Evolutionary conservation across 2,797 vertebrate genomes (phyloP).

Genomic region (Neosilurus hyrtlii): DNA sequence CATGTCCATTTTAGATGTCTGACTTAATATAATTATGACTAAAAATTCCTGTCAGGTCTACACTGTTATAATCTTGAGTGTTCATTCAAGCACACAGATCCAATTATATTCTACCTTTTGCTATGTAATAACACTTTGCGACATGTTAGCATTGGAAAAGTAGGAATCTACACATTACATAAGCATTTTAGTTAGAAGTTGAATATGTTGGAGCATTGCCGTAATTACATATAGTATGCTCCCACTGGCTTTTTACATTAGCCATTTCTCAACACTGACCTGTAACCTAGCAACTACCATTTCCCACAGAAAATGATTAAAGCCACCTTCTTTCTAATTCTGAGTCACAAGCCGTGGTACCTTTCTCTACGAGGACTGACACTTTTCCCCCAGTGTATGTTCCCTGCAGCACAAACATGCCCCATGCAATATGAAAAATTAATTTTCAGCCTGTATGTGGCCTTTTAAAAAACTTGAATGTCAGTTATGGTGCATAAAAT

Average conservation of each 20-base stretch:
- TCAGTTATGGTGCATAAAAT: conserved; percentile 5
- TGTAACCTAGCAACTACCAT: conserved; percentile 78
- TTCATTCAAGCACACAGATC: not conserved
- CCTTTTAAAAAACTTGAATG: conserved; percentile 37
- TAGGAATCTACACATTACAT: conserved; percentile 2
- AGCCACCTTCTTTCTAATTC: conserved; percentile 65
- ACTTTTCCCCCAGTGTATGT: conserved; percentile 49
- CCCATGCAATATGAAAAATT: conserved; percentile 56
- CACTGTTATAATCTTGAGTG: not conserved
- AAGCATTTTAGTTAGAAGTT: not conserved
- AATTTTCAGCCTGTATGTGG: conserved; percentile 41
- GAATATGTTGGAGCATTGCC: not conserved
- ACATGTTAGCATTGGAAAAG: not conserved
- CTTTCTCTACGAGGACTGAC: conserved; percentile 49
- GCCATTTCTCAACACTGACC: conserved; percentile 66
- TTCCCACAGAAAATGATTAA: conserved; percentile 68
- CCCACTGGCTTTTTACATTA: conserved; percentile 51
- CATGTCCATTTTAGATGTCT: not conserved
- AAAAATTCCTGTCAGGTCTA: not conserved
- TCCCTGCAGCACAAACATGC: conserved; percentile 52
- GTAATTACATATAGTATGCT: conserved; percentile 43
- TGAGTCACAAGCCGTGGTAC: conserved; percentile 63
- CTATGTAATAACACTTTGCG: not conserved
- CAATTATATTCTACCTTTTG: not conserved
- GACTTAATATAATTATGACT: not conserved